Evolutionary conservation across 2,888 invertebrate species (phyloP), one percentile per base, ranked within the genome.

Genomic region (Actias luna): DNA sequence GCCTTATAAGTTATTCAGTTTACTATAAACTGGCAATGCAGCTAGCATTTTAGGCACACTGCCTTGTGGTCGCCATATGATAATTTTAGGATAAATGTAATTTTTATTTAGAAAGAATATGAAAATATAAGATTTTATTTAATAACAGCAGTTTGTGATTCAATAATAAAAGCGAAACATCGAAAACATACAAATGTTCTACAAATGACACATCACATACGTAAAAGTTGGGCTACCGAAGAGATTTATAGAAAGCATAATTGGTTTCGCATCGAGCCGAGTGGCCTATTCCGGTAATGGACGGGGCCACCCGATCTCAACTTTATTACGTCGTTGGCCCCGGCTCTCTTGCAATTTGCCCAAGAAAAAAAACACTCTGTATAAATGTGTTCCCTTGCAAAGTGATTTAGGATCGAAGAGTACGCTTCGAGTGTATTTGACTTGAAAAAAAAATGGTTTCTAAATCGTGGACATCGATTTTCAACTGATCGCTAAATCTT

Each of bases 201-300:
- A 29, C 57, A 36, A 33, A 61, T 63, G 57, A 55, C 55, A 42
- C 57, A 46, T 42, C 59, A 57, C 55, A 42, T 58, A 57, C 31
- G 22, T 39, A 27, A 52, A 52, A 52, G 52, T 18, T 63, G 50
- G 36, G 63, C 18, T 52, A 36, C 59, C 52, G 59, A 70, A 64
- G 68, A 82, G 77, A 80, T 80, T 79, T 80, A 80, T 80, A 78
- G 71, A 74, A 78, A 79, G 79, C 80, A 82, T 85, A 85, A 85
- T 84, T 85, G 83, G 79, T 81, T 82, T 77, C 73, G 79, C 78
- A 82, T 81, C 77, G 81, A 71, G 65, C 71, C 70, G 76, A 74
- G 72, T 67, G 75, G 69, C 77, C 83, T 80, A 82, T 85, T 84
- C 79, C 76, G 72, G 78, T 85, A 86, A 85, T 84, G 84, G 85